These are phyloP conservation scores for Oostethus manadensis DNA, from an alignment of 2,113 vertebrate species.

Conservation along the genomic window DNA sequence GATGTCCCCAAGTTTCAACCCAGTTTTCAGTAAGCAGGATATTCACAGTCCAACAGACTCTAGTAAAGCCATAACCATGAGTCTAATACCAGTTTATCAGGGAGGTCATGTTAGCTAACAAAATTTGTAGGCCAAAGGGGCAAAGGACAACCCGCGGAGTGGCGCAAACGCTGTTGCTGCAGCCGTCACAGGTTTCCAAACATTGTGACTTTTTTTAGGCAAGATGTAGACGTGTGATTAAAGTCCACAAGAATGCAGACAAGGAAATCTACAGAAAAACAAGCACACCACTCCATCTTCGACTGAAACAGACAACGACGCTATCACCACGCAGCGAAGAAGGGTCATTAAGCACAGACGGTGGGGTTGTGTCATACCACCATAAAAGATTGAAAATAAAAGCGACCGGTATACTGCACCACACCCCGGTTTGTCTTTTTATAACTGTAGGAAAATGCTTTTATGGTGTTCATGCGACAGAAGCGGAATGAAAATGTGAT, in stretches of 20 bases:
- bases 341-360: background rate
- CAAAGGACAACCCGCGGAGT: constrained; percentile 1
- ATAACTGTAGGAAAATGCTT: no score
- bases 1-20: background rate
- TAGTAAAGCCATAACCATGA: background rate
- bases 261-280: background rate
- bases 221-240: background rate
- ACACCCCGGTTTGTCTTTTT: no score
- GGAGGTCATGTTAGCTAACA: constrained; percentile 9
- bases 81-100: constrained; percentile 1
- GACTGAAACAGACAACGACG: background rate
- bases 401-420: no score
- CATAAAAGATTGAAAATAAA: no score
- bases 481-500: no score
- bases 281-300: background rate
- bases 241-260: background rate
- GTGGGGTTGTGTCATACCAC: background rate
- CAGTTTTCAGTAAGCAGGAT: background rate
- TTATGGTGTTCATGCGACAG: no score
- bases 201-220: background rate
- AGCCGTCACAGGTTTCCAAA: background rate
- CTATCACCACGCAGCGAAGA: background rate
- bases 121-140: constrained; percentile 7
- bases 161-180: background rate
- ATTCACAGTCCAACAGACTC: background rate